A percentile compares a stretch with the other conserved stretches of the same genome.
phyloP scores from a whole-genome alignment of 2,797 vertebrate genomes.

The Tolypeutes matacus region DNA sequence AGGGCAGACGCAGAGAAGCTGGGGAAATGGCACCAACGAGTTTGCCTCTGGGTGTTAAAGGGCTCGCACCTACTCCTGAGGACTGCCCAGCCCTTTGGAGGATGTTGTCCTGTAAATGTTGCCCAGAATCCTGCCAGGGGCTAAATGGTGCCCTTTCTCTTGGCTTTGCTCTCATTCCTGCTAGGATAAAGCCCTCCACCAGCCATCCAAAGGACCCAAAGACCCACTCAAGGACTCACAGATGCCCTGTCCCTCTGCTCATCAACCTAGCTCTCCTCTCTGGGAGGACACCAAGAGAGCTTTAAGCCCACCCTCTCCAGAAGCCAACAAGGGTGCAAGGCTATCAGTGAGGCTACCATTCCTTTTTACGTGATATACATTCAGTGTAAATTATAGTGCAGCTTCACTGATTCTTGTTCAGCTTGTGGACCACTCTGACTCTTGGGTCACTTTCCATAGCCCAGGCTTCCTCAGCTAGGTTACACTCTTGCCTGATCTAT shows the following conservation, averaged over 20 bases:
- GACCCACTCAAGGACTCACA: rapidly evolving
- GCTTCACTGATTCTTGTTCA: not conserved
- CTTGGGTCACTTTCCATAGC: not conserved
- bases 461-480: not conserved
- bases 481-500: not conserved
- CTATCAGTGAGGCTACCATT: not conserved
- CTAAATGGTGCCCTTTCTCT: not conserved
- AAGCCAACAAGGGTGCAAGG: not conserved
- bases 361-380: too few species aligned
- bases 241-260: not conserved
- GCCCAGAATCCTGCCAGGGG: not conserved
- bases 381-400: not conserved
- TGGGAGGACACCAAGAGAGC: not conserved
- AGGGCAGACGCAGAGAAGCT: conserved; percentile 33
- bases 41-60: conserved; percentile 6
- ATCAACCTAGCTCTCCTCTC: not conserved
- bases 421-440: not conserved
- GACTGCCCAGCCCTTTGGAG: not conserved
- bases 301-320: not conserved
- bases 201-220: not conserved
- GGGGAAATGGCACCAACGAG: not conserved
- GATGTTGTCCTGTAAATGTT: rapidly evolving
- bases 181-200: not conserved
- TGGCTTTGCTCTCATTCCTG: not conserved
- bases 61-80: rapidly evolving